A percentile compares a stretch with the other conserved stretches of the same genome.
phyloP scores from a whole-genome alignment of 2,797 vertebrate genomes.

The Mus spretus region DNA sequence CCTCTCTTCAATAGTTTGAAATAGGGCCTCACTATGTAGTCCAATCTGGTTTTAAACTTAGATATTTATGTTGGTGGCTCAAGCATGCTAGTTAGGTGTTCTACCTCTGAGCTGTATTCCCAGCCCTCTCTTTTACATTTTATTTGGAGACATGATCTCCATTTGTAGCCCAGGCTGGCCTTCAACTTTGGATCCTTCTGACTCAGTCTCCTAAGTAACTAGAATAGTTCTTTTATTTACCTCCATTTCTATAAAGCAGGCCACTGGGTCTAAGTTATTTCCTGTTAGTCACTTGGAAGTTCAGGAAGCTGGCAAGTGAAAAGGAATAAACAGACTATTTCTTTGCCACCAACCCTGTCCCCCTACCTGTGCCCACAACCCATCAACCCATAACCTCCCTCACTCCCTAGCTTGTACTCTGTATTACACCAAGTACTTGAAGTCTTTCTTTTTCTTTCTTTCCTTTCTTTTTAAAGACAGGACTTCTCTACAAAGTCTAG shows the following conservation, averaged over 20 bases:
- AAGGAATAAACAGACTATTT: not conserved
- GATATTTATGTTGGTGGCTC: not conserved
- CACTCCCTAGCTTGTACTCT: not conserved
- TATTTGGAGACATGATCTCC: not conserved
- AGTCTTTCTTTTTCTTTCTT: too few relatives aligned
- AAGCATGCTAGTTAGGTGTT: not conserved
- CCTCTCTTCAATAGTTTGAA: not conserved
- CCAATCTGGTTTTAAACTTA: not conserved
- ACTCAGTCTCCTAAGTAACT: not conserved
- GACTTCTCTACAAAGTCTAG: not conserved
- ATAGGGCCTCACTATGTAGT: not conserved
- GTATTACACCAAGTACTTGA: not conserved
- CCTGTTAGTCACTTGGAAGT: not conserved
- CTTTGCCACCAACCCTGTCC: not conserved
- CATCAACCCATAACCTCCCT: not conserved
- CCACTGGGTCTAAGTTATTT: conserved; percentile 24
- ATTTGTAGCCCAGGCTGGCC: too few relatives aligned
- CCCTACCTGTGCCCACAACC: not conserved
- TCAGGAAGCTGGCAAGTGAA: not conserved
- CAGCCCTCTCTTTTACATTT: not conserved
- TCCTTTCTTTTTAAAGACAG: not conserved
- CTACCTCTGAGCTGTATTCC: not conserved
- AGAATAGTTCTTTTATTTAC: not conserved
- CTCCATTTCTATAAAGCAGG: not conserved
- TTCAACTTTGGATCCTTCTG: not conserved